phyloP scores from a whole-genome alignment of 2,888 invertebrate genomes.

The Argyresthia goedartella region DNA sequence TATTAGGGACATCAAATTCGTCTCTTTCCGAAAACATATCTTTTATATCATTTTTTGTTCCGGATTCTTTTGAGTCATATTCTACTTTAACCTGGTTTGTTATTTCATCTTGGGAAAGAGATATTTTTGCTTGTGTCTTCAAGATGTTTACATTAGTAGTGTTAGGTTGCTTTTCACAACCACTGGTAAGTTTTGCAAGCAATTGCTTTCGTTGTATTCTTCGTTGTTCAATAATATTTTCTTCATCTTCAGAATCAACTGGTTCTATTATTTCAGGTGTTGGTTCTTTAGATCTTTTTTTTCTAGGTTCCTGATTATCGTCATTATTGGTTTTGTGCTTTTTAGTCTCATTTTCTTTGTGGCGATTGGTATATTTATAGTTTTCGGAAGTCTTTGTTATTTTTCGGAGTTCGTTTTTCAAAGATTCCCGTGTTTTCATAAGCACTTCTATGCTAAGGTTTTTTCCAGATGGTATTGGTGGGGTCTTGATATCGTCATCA shows the following conservation, averaged over 20 bases:
- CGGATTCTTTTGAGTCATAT: conserved; percentile 10
- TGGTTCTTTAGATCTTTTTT: conserved; percentile 17
- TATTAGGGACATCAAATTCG: conserved; percentile 81
- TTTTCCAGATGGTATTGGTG: conserved; percentile 38
- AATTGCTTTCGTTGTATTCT: conserved; percentile 90
- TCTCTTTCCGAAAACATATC: conserved; percentile 95
- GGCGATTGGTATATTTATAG: neutral
- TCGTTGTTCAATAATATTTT: conserved; percentile 89
- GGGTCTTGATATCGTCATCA: conserved; percentile 39
- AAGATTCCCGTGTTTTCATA: conserved; percentile 39
- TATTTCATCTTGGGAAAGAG: conserved; percentile 7
- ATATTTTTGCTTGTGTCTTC: conserved; percentile 15
- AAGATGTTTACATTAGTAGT: conserved; percentile 9
- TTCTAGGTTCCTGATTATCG: neutral
- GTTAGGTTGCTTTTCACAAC: conserved; percentile 7
- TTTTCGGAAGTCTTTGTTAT: conserved; percentile 22
- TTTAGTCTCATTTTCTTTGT: conserved; percentile 2
- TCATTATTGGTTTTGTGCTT: conserved; percentile 10
- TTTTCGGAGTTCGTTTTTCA: conserved; percentile 42
- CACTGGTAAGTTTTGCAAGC: conserved; percentile 61
- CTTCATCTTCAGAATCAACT: conserved; percentile 86
- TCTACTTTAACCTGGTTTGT: neutral
- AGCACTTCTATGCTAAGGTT: conserved; percentile 38
- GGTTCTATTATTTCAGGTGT: conserved; percentile 65
- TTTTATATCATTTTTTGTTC: conserved; percentile 70